These are phyloP conservation scores for Steatornis caripensis DNA, from an alignment of 2,113 vertebrate genomes.

Conservation along the genomic window DNA sequence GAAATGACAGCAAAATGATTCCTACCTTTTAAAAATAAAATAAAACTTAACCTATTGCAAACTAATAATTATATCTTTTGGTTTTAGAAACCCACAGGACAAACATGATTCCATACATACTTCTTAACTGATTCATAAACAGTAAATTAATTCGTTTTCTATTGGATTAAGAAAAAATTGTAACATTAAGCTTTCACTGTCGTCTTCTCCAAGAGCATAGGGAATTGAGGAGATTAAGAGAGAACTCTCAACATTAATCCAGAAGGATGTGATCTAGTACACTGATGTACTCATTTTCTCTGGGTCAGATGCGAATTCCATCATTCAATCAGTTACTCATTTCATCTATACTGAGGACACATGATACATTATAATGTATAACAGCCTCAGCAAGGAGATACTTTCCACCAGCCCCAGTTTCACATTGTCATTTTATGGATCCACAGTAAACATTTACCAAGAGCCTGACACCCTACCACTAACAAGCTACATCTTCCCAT, in stretches of 20 bases:
- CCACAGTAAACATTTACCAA: not conserved
- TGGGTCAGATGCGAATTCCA: not conserved
- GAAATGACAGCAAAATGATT: not conserved
- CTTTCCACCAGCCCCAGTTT: not conserved
- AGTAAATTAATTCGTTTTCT: not conserved
- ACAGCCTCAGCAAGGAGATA: not conserved
- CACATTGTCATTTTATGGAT: not conserved
- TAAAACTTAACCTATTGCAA: not conserved
- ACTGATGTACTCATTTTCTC: not conserved
- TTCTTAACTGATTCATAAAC: not conserved
- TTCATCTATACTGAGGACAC: not conserved
- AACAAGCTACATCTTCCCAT: not conserved
- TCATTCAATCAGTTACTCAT: not conserved
- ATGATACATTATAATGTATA: not conserved
- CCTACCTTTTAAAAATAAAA: not conserved
- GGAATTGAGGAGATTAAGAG: not conserved
- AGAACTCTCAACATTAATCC: not conserved
- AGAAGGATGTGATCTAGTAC: not conserved
- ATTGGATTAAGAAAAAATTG: not conserved
- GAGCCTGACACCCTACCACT: not conserved
- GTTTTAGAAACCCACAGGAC: not conserved
- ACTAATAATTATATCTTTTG: not conserved
- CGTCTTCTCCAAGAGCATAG: not conserved
- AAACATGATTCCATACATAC: not conserved
- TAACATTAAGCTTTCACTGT: not conserved